Evolutionary conservation across 1,140 invertebrate genomes (phyloP).

Genomic region (Aphelenchoides fujianensis): DNA sequence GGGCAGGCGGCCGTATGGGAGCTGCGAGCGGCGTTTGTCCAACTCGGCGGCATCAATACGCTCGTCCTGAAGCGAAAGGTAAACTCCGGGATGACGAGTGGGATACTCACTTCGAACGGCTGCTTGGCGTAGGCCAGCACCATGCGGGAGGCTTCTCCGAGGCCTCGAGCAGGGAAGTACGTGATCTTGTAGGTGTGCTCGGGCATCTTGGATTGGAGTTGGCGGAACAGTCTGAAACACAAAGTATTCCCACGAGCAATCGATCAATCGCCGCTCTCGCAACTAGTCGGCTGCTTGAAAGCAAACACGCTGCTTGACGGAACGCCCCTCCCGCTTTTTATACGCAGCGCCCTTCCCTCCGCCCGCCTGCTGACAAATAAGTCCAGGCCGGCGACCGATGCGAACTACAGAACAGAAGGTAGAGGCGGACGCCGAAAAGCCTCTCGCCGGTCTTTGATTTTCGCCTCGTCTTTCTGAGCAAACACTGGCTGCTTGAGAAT

Average conservation of each 20-base stretch:
- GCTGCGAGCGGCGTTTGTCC: background rate
- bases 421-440: too few species aligned
- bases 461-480: too few species aligned
- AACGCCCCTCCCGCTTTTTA: background rate
- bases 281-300: background rate
- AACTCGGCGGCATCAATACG: background rate
- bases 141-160: background rate
- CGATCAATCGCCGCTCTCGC: background rate
- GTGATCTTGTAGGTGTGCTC: background rate
- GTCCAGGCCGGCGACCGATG: background rate
- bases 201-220: background rate
- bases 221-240: too few species aligned
- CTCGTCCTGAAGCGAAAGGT: background rate
- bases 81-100: too few species aligned
- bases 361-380: background rate
- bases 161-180: background rate
- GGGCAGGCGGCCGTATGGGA: background rate
- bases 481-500: too few species aligned
- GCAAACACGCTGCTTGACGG: background rate
- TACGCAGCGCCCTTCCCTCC: too few species aligned
- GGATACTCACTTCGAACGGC: background rate
- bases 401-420: too few species aligned
- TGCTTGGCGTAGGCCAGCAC: background rate
- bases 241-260: too few species aligned
- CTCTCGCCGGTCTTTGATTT: too few species aligned